Evolutionary conservation across 2,113 vertebrate species (phyloP), one percentile per base, ranked within the genome.

Genomic region (Lasiurus borealis): DNA sequence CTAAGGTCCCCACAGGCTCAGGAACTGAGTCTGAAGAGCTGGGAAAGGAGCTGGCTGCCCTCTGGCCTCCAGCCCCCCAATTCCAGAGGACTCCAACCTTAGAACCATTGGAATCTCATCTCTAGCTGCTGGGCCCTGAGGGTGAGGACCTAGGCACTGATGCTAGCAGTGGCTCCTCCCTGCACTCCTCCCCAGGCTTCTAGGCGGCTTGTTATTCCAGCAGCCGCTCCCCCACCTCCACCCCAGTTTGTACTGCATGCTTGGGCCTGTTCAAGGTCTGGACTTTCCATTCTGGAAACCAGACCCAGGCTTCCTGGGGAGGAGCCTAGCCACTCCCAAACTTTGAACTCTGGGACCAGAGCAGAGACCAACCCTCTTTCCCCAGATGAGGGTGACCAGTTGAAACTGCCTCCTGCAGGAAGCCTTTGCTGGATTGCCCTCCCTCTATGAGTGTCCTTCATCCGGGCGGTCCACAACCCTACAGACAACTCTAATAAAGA

Each of bases 41-140:
- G 84, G 95, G 96, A 97, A 98, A 91, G 0, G 94, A 98, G 62
- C 85, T 97, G 98, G 97, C 89, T 97, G 19, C 97, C 91, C 95
- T 86, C 97, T 98, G 94, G 96, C 75, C 97, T 98, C 87, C 84
- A 98, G 57, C 96, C 98, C 97, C 97, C 5, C 98, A 94, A 98
- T 92, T 98, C 98, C 92, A 98, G 97, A 92, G 98, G 98, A 97
- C 98, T 82, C 96, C 99, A 97, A 98, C 97, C 99, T 92, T 99
- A 99, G 98, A 99, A 99, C 88, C 98, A 99, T 93, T 99, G 99
- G 99, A 99, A 99, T 97, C 99, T 99, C 77, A 99, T 99, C 0
- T 99, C 99, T 2, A 99, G 99, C 40, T 99, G 99, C 1, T 99
- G 99, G 99, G 90, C 68, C 94, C 76, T 23, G 98, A 99, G 82